These are phyloP conservation scores for Eupleurogrammus muticus DNA, from an alignment of 2,797 vertebrate species.

Conservation along the genomic window DNA sequence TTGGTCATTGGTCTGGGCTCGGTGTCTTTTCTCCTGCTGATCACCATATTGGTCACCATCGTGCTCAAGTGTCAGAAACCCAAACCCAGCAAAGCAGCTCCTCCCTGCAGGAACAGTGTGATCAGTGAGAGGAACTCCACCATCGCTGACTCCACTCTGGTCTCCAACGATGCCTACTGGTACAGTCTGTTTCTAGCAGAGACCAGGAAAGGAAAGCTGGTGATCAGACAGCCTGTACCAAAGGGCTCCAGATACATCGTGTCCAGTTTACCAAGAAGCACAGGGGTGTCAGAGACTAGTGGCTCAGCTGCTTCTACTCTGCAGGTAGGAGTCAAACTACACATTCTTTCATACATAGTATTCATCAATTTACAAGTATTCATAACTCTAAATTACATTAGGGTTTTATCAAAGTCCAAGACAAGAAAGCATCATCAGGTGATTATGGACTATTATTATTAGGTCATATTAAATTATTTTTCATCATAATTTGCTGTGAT, in stretches of 20 bases:
- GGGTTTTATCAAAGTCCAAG: accelerated
- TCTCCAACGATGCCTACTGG: slow-evolving; percentile 74
- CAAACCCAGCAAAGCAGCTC: slow-evolving; percentile 52
- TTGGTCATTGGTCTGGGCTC: too few relatives aligned
- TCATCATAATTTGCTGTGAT: too few relatives aligned
- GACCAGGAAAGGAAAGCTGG: slow-evolving; percentile 73
- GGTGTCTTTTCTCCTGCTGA: slow-evolving; percentile 37
- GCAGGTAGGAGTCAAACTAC: not conserved
- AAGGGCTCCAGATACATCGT: slow-evolving; percentile 75
- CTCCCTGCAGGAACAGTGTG: slow-evolving; percentile 65
- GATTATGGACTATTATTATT: too few relatives aligned
- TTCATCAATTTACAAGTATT: not conserved
- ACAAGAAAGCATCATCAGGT: accelerated
- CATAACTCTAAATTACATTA: too few relatives aligned
- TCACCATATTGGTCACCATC: slow-evolving; percentile 49
- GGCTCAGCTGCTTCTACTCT: slow-evolving; percentile 3
- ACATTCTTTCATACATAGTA: not conserved
- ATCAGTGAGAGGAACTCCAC: slow-evolving; percentile 67
- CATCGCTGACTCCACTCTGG: slow-evolving; percentile 62
- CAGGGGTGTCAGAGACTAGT: slow-evolving; percentile 58
- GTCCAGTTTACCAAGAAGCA: slow-evolving; percentile 71
- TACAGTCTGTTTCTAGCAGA: slow-evolving; percentile 71
- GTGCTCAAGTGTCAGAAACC: slow-evolving; percentile 69
- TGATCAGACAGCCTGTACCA: slow-evolving; percentile 69
- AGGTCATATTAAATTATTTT: accelerated